phyloP scores from a whole-genome alignment of 2,113 vertebrate species.

The Solea senegalensis region DNA sequence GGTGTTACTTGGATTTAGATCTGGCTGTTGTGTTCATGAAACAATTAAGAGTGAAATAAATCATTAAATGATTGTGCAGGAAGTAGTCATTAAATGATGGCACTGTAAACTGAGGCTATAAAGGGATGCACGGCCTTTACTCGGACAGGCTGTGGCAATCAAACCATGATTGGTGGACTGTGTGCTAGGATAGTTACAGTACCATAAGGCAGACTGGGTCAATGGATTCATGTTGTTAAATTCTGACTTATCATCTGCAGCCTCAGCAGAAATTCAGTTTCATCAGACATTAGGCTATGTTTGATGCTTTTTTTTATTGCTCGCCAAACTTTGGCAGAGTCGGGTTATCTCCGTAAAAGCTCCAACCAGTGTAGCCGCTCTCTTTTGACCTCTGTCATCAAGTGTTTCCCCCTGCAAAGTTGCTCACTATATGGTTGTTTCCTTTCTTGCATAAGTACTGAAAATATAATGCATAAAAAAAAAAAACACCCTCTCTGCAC shows the following conservation, averaged over 20 bases:
- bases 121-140: neutral
- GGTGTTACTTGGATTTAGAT: neutral
- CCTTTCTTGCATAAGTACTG: neutral
- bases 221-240: neutral
- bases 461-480: neutral
- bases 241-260: neutral
- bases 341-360: neutral
- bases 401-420: neutral
- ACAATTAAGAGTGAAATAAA: neutral
- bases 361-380: neutral
- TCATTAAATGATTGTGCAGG: neutral
- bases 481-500: neutral
- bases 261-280: neutral
- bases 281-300: neutral
- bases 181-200: neutral
- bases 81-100: neutral
- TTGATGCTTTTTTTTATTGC: neutral
- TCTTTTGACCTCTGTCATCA: neutral
- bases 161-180: neutral
- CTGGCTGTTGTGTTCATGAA: neutral
- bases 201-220: neutral
- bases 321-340: no score
- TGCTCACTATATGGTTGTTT: neutral
- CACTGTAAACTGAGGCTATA: neutral
- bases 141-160: neutral